phyloP scores from a whole-genome alignment of 2,113 vertebrate genomes.

The Colaptes auratus region DNA sequence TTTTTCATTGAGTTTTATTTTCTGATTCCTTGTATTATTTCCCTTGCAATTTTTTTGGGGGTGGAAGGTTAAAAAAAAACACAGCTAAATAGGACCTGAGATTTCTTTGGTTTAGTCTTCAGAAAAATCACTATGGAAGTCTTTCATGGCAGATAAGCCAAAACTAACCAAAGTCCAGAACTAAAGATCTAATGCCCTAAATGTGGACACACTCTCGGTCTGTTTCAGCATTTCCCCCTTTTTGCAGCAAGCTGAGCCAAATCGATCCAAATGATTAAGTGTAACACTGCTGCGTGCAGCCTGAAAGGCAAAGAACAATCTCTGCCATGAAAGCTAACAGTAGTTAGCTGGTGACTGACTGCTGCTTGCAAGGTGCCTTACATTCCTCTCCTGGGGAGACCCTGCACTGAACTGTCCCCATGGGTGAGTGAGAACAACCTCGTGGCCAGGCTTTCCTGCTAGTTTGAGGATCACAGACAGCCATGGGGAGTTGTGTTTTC shows the following conservation, averaged over 20 bases:
- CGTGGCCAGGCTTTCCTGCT: background rate
- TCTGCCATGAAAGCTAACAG: background rate
- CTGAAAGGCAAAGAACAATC: background rate
- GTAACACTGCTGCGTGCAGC: background rate
- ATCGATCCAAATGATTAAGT: background rate
- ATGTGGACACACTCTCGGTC: background rate
- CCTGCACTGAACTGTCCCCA: background rate
- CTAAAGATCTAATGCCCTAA: background rate
- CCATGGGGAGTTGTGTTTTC: background rate
- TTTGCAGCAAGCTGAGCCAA: background rate
- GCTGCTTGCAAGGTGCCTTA: background rate
- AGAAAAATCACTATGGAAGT: background rate
- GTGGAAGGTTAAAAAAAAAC: background rate
- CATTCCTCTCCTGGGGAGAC: background rate
- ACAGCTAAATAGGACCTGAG: background rate
- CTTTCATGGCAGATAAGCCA: background rate
- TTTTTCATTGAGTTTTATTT: no score
- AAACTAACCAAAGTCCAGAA: background rate
- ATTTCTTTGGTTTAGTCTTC: background rate
- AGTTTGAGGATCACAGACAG: accelerated
- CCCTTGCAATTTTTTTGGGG: background rate
- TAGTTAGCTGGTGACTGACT: background rate
- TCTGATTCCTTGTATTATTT: no score
- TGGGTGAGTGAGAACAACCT: background rate
- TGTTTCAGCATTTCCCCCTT: background rate